phyloP scores from a whole-genome alignment of 2,888 invertebrate species.

The Drosophila nr. fundita region DNA sequence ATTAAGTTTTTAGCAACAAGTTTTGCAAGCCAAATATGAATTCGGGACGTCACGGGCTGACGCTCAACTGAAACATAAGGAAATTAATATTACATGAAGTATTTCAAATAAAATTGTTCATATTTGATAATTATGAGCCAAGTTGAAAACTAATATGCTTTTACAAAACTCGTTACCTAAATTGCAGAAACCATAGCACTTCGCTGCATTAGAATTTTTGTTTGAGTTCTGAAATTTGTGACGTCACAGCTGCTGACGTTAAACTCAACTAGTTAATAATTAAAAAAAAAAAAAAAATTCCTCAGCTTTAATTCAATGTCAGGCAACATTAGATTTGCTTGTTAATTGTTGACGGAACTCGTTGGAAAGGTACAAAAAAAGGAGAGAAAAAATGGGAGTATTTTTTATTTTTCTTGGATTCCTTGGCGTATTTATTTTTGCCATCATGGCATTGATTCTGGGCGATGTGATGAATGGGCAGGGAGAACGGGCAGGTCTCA shows the following conservation, averaged over 20 bases:
- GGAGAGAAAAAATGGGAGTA: constrained; percentile 25
- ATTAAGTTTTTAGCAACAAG: constrained; percentile 2
- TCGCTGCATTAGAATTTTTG: neutral
- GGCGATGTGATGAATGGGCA: constrained; percentile 91
- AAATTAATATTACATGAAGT: constrained; percentile 2
- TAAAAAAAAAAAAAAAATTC: neutral
- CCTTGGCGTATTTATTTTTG: constrained; percentile 86
- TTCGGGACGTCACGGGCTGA: neutral
- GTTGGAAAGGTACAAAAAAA: neutral
- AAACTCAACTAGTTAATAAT: neutral
- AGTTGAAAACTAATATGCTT: neutral
- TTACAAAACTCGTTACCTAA: neutral
- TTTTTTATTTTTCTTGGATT: constrained; percentile 7
- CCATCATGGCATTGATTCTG: constrained; percentile 80
- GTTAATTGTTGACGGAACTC: neutral
- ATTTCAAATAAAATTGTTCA: constrained; percentile 4
- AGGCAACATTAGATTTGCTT: neutral
- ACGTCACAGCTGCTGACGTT: neutral
- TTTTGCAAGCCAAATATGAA: constrained; percentile 11
- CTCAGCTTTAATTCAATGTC: neutral
- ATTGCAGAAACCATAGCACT: neutral
- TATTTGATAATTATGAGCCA: neutral
- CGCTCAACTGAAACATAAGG: neutral
- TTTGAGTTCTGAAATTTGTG: neutral
- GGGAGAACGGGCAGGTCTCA: constrained; percentile 93